Base-by-base conservation (phyloP, 2,797 vertebrate genomes). In the Apogon hyalosoma region DNA sequence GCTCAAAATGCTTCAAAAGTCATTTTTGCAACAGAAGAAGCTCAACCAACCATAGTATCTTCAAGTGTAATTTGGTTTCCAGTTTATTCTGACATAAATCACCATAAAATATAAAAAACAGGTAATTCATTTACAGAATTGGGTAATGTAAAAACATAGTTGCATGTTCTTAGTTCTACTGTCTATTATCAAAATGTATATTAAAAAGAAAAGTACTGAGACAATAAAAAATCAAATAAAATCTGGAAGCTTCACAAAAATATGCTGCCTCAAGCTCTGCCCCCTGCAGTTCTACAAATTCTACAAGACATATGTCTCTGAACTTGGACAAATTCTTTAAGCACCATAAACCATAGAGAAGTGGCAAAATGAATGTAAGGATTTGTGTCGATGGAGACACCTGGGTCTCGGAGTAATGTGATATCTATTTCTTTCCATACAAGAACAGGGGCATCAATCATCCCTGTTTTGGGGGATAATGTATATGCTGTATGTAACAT, bases 371-470 rank as follows among this genome's bases (percentile, higher is more conserved):
- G 14, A 45, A 75, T 78, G 61, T 72, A 70, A 55, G 59, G 63
- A 79, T 74, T 69, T 72, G 52, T 6, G 7, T 65, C 48, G 75
- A 82, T 77, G 47, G 64, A 82, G 66, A 75, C 82, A 87, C 77
- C 71, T 84, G 74, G 13, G 12, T 86, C 76, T 61, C 51, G 7
- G 15, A 41, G 76, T 70, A 83, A 86, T 15, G 21, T 14, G 59
- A 80, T 73, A 69, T 66, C 16, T 66, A 28, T 48, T 73, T 82
- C 84, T 69, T 73, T 12, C 10, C 11, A 59, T 38, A 45, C 53
- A 36, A 57, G 67, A 59, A 70, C 16, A 51, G 41, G 11, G 39
- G 55, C 86, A 86, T 87, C 77, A 82, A 75, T 87, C 85, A 88
- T 64, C 41, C 53, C 16, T 14, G 40, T 56, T 56, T 74, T 38